These are phyloP conservation scores for Campylomormyrus tamandua DNA, from an alignment of 2,113 vertebrate genomes.

Conservation along the genomic window DNA sequence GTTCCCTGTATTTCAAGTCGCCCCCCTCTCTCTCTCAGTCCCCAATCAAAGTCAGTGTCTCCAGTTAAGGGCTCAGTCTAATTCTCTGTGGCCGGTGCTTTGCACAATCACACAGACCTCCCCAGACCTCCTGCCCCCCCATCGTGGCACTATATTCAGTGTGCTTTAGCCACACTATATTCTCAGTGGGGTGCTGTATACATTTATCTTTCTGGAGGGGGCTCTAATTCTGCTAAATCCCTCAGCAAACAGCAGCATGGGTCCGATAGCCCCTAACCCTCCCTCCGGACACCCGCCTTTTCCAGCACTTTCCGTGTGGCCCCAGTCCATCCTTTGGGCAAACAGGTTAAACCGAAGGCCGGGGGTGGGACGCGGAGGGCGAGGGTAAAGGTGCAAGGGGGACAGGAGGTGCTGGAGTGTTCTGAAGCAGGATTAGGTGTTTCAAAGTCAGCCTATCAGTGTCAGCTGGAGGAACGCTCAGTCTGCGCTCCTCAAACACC, in stretches of 20 bases:
- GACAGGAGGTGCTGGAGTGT: not conserved
- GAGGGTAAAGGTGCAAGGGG: not conserved
- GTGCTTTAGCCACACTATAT: not conserved
- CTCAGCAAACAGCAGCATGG: not conserved
- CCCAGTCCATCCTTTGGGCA: constrained; percentile 8
- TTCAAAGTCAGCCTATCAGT: not conserved
- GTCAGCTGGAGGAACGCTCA: not conserved
- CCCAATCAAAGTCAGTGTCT: not conserved
- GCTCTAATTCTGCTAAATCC: constrained; percentile 21
- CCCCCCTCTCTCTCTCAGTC: not conserved
- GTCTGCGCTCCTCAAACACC: not conserved
- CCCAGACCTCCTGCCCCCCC: not conserved
- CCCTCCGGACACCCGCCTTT: not conserved
- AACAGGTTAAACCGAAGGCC: not conserved
- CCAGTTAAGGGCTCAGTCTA: not conserved
- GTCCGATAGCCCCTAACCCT: not conserved
- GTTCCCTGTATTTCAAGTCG: not conserved
- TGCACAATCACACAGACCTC: not conserved
- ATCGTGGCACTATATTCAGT: constrained; percentile 11
- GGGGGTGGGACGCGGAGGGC: not conserved
- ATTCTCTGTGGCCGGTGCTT: not conserved
- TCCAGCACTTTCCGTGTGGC: constrained; percentile 11
- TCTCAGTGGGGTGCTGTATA: constrained; percentile 12
- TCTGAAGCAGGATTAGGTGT: not conserved
- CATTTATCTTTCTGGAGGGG: constrained; percentile 23